Base-by-base conservation (phyloP, 2,888 invertebrate genomes). In the Calameuta idolon region DNA sequence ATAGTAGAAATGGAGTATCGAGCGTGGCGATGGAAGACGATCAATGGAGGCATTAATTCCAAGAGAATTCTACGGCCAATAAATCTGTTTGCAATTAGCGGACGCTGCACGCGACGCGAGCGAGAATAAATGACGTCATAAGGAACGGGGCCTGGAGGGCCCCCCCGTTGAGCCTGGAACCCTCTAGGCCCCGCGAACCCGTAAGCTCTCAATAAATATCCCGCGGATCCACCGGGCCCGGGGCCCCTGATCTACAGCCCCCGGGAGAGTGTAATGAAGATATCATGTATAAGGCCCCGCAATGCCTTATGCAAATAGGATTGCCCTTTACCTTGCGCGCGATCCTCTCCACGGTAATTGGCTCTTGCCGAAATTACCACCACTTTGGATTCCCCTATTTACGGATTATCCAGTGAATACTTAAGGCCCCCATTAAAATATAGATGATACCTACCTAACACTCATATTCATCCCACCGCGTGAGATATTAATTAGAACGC, bases 21-120 rank as follows among this genome's bases (percentile, higher is more conserved):
- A 55, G 2, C 55, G 55, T 55, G 55, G 55, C 55, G 55, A 55
- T 55, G 55, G 55, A 23, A 55, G 55, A 55, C 71, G 74, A 30
- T 74, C 74, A 34, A 34, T 34, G 74, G n/a, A 35, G 34, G 69
- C 73, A 76, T 73, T 73, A 35, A 76, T 78, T 77, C 37, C 74
- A 75, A 76, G 73, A 69, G 79, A 80, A 81, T 81, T 81, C 80
- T 81, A 81, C 80, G 84, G 83, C 84, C 87, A 86, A 91, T 91
- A 91, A 91, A 91, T 91, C 90, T 90, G 84, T 90, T 91, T 89
- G 91, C 89, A 91, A 91, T 91, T 91, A 91, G 90, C 88, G 81
- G 78, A 81, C 85, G 83, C 86, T 85, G 87, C 91, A 89, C 88
- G 89, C 89, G 87, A 89, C 85, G 83, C 77, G 78, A 81, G 83